Base-by-base conservation (phyloP, 2,113 vertebrate species). In the Ictalurus furcatus region DNA sequence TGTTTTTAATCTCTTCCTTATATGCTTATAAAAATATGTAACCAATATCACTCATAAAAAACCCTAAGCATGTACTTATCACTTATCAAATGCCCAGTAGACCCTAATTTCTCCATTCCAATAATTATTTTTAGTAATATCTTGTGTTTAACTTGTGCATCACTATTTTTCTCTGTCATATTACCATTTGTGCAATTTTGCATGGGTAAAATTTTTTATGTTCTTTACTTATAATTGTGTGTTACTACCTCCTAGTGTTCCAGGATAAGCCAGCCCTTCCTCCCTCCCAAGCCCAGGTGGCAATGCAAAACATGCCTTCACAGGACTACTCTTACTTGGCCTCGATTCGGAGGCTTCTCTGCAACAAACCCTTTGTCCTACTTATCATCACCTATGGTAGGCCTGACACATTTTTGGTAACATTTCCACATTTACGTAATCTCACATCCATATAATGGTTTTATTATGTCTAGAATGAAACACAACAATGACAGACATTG, bases 331-430 rank as follows among this genome's bases (percentile, higher is more conserved):
- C 98, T 0, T 99, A 99, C 17, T 6, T 84, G 37, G 93, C 95
- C 1, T 97, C 97, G 16, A 95, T 99, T 85, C 0, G 92, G 76
- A 95, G 94, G 71, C 95, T 99, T 89, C 93, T 99, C 88, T 82
- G 90, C 89, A 99, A 98, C 91, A 90, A 92, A 90, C 95, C 96
- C 92, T 99, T 99, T 85, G 92, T 98, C 93, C 94, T 99, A 34
- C 96, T 99, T 21, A 88, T 97, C 92, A 88, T 98, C 92, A 96
- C 95, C 88, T 99, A 99, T 0, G 98, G 98, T 99, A 95, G 94
- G 95, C 91, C 65, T 61, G 67, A 73, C 52, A 40, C 1, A 19
- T 2, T 16, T 82, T 23, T 8, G 1, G 25, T 30, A 67, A 34
- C 58, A 34, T 52, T 63, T 37, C 76, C 8, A 74, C 23, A 52